phyloP scores from a whole-genome alignment of 2,113 vertebrate species.

The Phoenicopterus ruber region DNA sequence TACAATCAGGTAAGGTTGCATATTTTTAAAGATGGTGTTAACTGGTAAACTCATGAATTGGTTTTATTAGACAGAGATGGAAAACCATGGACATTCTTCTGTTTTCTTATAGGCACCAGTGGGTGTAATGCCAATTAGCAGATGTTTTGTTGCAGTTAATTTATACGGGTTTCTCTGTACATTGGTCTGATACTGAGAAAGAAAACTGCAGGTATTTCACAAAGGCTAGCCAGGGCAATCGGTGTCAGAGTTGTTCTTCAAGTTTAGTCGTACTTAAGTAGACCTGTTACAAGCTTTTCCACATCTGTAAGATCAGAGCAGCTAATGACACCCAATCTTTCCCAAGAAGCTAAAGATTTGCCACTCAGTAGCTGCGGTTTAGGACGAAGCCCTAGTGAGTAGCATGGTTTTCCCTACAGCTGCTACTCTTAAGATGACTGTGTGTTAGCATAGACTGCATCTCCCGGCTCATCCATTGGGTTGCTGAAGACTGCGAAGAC shows the following conservation, averaged over 20 bases:
- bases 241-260: neutral
- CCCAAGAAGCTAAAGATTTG: neutral
- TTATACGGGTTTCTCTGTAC: neutral
- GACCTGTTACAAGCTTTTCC: neutral
- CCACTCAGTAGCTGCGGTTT: neutral
- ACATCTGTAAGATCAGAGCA: neutral
- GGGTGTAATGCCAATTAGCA: neutral
- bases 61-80: neutral
- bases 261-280: neutral
- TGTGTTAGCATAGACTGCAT: neutral
- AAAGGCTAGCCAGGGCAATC: neutral
- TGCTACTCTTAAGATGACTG: neutral
- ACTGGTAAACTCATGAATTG: neutral
- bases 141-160: neutral
- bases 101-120: neutral
- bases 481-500: neutral
- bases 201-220: neutral
- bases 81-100: neutral
- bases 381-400: neutral
- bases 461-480: neutral
- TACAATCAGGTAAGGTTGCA: constrained; percentile 89
- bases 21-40: neutral
- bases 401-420: neutral
- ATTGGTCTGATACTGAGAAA: neutral
- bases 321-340: neutral